Evolutionary conservation across 2,888 invertebrate species (phyloP), one percentile per base, ranked within the genome.

Genomic region (Hirudinaria manillensis): DNA sequence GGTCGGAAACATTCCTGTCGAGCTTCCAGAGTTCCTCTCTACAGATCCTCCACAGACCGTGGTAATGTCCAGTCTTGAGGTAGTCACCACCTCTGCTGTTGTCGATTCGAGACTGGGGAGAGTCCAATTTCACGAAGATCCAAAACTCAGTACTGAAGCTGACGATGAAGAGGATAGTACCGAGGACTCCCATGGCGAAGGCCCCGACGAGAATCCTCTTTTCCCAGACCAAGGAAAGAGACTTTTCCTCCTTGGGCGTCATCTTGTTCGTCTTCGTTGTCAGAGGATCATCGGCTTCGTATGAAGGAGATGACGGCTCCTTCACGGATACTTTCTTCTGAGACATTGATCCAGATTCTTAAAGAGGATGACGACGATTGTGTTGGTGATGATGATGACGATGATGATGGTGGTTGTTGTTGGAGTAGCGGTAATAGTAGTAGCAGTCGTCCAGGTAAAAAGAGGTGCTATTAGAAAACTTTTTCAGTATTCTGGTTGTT

Each of bases 41-140:
- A 24, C 77, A 77, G 53, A 75, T 71, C 55, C 55, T 70, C 77
- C 77, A 77, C 36, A 77, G 75, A 4, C 77, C 77, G 27, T 77
- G 75, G 56, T 77, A 77, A 29, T 77, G 75, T 0, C 77, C 77
- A 10, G 66, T 55, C 72, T 74, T 76, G 21, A 45, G 36, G 53
- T 55, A 67, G 24, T 27, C 55, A 13, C 74, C 65, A 13, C 61
- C 61, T n/a, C 61, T 7, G 21, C 38, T 51, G 10, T 45, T 2
- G 34, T 74, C 76, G 38, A 36, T 38, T 34, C 74, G 13, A 2
- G 6, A 6, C 36, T 70, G 67, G 3, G 68, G 68, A 3, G 21
- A n/a, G 4, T 51, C 27, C 16, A 72, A 56, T 0, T 51, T 51
- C 2, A 77, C 75, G 21, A 13, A 70, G 16, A 77, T 61, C 77